phyloP scores from a whole-genome alignment of 2,888 invertebrate genomes.

The Macropis europaea region DNA sequence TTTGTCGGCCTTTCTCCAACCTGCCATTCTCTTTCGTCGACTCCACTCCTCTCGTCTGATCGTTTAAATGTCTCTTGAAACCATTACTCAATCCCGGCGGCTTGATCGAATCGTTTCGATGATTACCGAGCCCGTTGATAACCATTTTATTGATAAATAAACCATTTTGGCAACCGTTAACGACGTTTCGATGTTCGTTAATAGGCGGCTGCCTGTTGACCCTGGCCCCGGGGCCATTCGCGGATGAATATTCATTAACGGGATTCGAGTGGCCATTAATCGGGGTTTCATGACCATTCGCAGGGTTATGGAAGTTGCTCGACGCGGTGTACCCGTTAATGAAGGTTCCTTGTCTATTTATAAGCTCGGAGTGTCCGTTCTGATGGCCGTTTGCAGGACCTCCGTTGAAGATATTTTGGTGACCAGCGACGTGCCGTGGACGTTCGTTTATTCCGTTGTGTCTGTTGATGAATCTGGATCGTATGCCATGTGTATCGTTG shows the following conservation, averaged over 20 bases:
- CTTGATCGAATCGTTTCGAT: background rate
- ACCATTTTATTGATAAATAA: constrained; percentile 35
- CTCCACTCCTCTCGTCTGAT: background rate
- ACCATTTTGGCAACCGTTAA: constrained; percentile 29
- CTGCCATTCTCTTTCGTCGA: constrained; percentile 22
- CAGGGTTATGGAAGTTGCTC: background rate
- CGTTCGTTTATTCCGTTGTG: constrained; percentile 39
- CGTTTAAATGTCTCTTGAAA: background rate
- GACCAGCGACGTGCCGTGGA: constrained; percentile 12
- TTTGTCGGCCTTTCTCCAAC: constrained; percentile 25
- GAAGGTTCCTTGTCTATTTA: constrained; percentile 8
- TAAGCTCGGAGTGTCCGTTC: constrained; percentile 12
- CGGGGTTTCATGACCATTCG: constrained; percentile 13
- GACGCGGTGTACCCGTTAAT: constrained; percentile 14
- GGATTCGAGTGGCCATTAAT: constrained; percentile 21
- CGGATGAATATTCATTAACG: background rate
- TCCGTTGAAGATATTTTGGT: constrained; percentile 16
- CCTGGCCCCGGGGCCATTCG: constrained; percentile 4
- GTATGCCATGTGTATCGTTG: constrained; percentile 75
- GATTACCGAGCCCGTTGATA: background rate
- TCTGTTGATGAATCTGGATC: constrained; percentile 49
- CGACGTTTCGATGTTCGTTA: constrained; percentile 7
- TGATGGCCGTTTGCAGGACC: constrained; percentile 6
- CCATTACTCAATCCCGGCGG: constrained; percentile 4
- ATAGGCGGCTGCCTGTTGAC: background rate